Conservation (phyloP, 2,113 vertebrate species). For the Balaenoptera acutorostrata region DNA sequence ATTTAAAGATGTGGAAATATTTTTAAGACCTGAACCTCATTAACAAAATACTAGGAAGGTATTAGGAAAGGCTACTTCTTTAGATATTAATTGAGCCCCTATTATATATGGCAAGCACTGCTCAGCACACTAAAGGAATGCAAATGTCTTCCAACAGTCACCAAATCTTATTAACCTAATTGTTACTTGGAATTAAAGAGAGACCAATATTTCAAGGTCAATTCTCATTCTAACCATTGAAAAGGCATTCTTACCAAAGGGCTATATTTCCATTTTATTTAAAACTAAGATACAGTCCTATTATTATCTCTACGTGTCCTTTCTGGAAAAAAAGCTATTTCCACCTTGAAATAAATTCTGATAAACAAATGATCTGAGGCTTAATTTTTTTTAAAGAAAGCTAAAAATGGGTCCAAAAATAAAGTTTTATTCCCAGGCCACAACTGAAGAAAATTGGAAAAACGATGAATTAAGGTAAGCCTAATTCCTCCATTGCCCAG, state of each 20-base stretch:
- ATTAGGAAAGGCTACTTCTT: background rate
- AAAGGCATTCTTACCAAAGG: slow-evolving; percentile 10
- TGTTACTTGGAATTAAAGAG: background rate
- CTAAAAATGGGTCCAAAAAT: background rate
- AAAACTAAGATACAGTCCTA: background rate
- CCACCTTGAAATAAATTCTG: slow-evolving; percentile 13
- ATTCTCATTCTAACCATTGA: background rate
- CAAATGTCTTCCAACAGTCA: background rate
- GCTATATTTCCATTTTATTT: background rate
- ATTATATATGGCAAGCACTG: background rate
- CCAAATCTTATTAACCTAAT: background rate
- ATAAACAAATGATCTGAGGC: background rate
- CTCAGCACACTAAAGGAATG: background rate
- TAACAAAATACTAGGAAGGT: background rate
- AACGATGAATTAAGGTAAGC: background rate
- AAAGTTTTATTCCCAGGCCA: slow-evolving; percentile 23
- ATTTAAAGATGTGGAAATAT: slow-evolving; percentile 3
- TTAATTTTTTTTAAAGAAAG: background rate
- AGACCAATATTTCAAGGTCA: background rate
- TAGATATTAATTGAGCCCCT: background rate
- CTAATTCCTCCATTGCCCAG: background rate
- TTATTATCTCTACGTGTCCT: background rate
- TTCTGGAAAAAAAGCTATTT: background rate
- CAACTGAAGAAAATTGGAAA: background rate
- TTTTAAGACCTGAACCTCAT: background rate